Evolutionary conservation across 2,797 vertebrate genomes (phyloP), one percentile per base, ranked within the genome.

Genomic region (Menidia menidia): DNA sequence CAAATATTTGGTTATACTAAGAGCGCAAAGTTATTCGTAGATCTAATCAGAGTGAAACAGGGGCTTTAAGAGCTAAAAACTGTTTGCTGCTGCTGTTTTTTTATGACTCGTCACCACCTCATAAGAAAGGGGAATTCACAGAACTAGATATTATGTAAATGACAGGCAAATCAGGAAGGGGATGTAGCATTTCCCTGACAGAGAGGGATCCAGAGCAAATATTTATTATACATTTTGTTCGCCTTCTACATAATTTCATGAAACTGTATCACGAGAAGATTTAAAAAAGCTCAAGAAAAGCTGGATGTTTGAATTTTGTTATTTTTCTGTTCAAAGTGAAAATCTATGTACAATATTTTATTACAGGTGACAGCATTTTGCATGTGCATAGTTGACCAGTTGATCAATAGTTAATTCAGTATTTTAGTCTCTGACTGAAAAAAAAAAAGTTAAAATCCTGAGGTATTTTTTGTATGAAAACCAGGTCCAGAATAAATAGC

Each of bases 101-200:
- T 50, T 55, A 10, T 90, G 68, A 75, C 81, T 77, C 85, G 80
- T 82, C 16, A 51, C 44, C 32, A 13, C 86, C 81, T 89, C 86
- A 7, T 75, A 75, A 82, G 67, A 77, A 67, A 88, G 84, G 86
- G 84, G 82, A 88, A 77, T 89, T 91, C 77, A 88, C 66, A 64
- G 68, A 47, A 62, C 60, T 72, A 81, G 32, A 79, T 69, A 75
- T 81, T 57, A 93, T 93, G 88, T 83, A 92, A 92, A 93, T 87
- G 58, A 74, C 9, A 87, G 30, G 19, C 83, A 87, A 85, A 88
- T 55, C 60, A 69, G 52, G 41, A 60, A 69, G 71, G 70, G 83
- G 83, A 84, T 78, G 74, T 73, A 48, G 63, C 41, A 47, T 78
- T 85, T 77, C 35, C 73, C 72, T 78, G 51, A 54, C 50, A 47